Percentiles rank a stretch among this genome's conserved stretches.
These are phyloP conservation scores for Branchinecta lynchi DNA, from an alignment of 1,140 invertebrate genomes.

Conservation along the genomic window DNA sequence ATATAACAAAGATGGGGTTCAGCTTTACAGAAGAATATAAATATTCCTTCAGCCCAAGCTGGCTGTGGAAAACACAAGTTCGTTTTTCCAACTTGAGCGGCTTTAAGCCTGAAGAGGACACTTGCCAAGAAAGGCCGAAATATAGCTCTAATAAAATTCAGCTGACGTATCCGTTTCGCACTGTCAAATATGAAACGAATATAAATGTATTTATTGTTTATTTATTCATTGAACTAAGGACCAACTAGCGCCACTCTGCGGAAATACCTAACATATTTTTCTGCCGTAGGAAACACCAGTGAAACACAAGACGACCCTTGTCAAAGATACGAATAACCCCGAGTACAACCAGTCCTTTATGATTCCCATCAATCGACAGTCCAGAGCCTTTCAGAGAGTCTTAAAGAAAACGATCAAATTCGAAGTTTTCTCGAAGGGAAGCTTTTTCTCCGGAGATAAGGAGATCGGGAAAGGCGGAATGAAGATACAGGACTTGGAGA, in stretches of 20 bases:
- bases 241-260: background rate
- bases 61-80: too few species aligned
- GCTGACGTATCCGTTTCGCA: too few species aligned
- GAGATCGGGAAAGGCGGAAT: constrained; percentile 67
- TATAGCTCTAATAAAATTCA: too few species aligned
- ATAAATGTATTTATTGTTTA: constrained; percentile 8
- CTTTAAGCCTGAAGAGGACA: too few species aligned
- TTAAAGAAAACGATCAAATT: constrained; percentile 81
- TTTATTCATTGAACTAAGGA: background rate
- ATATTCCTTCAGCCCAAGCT: too few species aligned
- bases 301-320: constrained; percentile 51
- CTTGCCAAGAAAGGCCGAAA: too few species aligned
- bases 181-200: too few species aligned
- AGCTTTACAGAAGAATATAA: background rate
- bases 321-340: constrained; percentile 75
- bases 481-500: constrained; percentile 70
- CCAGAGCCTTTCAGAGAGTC: constrained; percentile 58
- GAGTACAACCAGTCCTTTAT: constrained; percentile 64
- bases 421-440: constrained; percentile 80
- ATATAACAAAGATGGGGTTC: too few species aligned
- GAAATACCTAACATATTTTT: constrained; percentile 19
- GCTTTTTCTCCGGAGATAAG: constrained; percentile 70
- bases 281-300: constrained; percentile 54
- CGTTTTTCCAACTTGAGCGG: too few species aligned
- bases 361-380: constrained; percentile 59